A percentile compares a stretch with the other conserved stretches of the same genome.
Evolutionary conservation across 1,140 invertebrate species (phyloP).

Genomic region (Colletes gigas): DNA sequence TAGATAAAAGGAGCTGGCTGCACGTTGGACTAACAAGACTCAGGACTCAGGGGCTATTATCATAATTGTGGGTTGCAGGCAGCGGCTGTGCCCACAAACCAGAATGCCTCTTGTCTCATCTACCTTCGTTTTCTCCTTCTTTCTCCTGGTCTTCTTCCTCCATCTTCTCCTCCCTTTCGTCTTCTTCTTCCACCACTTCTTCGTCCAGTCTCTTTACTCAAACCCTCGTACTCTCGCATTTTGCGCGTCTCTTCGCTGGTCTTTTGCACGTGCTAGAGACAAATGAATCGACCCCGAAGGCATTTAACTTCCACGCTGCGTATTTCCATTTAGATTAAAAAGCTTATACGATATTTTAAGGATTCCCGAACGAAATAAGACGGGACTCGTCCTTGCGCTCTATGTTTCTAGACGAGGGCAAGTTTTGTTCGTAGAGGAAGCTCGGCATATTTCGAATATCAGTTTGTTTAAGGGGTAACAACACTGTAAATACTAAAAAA

Average conservation of each 20-base stretch:
- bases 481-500: no score
- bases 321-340: constrained; percentile 53
- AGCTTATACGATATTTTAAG: constrained; percentile 24
- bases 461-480: no score
- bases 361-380: background rate
- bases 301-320: constrained; percentile 37
- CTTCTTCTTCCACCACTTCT: constrained; percentile 21
- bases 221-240: constrained; percentile 39
- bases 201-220: constrained; percentile 45
- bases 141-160: constrained; percentile 22
- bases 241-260: constrained; percentile 44
- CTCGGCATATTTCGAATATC: no score
- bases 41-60: constrained; percentile 78
- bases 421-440: no score
- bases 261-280: constrained; percentile 55
- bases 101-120: constrained; percentile 80
- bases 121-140: constrained; percentile 61
- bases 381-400: no score
- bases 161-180: background rate
- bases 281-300: constrained; percentile 45
- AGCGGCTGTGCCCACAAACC: constrained; percentile 81
- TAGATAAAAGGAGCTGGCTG: constrained; percentile 76
- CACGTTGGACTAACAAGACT: constrained; percentile 79
- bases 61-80: constrained; percentile 81
- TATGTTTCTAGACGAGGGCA: no score